Evolutionary conservation across 2,888 invertebrate species (phyloP).

Genomic region (Suillia variegata): DNA sequence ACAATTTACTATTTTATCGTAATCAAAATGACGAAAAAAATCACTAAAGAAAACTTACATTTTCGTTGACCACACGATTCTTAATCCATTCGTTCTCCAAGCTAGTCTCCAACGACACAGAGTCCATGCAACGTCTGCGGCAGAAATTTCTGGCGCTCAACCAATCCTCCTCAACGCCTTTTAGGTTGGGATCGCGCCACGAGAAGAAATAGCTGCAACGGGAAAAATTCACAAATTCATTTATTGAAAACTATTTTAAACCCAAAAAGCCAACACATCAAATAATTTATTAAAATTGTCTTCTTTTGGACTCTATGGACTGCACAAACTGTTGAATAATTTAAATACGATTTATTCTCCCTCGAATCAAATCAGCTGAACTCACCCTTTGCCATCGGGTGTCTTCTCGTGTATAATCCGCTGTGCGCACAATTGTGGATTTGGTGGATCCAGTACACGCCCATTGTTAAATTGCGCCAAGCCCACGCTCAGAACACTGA

Average conservation of each 20-base stretch:
- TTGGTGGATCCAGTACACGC: constrained; percentile 78
- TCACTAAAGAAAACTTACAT: constrained; percentile 70
- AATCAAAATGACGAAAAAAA: too few species aligned
- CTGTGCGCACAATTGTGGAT: constrained; percentile 76
- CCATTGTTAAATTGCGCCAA: constrained; percentile 77
- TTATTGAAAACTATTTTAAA: constrained; percentile 7
- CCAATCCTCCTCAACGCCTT: constrained; percentile 82
- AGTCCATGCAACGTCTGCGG: constrained; percentile 88
- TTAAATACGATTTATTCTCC: background rate
- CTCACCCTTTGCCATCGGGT: constrained; percentile 71
- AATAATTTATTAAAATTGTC: too few species aligned
- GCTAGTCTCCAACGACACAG: constrained; percentile 82
- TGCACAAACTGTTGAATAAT: too few species aligned
- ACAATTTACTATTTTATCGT: constrained; percentile 8
- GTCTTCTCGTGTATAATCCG: constrained; percentile 74
- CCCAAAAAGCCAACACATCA: too few species aligned
- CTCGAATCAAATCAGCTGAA: constrained; percentile 10
- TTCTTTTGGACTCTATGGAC: too few species aligned
- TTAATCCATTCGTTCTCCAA: constrained; percentile 89
- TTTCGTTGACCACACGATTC: constrained; percentile 75
- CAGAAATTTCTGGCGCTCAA: constrained; percentile 84
- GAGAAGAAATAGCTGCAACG: constrained; percentile 86
- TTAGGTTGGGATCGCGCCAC: constrained; percentile 78
- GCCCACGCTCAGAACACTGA: constrained; percentile 54
- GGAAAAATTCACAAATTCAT: too few species aligned